These are phyloP conservation scores for Salvelinus alpinus DNA, from an alignment of 2,113 vertebrate genomes.

Conservation along the genomic window DNA sequence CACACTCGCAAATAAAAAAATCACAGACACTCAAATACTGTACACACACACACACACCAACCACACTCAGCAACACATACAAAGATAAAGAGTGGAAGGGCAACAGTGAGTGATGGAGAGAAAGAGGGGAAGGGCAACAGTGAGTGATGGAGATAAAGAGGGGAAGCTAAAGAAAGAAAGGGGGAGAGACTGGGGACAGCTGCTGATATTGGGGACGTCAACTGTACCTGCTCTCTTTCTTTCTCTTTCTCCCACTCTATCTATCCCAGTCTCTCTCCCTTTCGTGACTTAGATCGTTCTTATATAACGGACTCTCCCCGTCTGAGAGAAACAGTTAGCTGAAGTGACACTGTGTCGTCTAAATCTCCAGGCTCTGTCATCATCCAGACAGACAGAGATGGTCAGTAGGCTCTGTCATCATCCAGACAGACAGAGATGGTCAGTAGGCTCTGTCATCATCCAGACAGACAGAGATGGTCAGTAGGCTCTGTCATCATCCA, in stretches of 20 bases:
- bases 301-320: slow-evolving; percentile 49
- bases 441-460: slow-evolving; percentile 13
- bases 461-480: no score
- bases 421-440: no score
- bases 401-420: no score
- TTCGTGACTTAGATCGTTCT: slow-evolving; percentile 11
- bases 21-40: background rate
- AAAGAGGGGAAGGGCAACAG: background rate
- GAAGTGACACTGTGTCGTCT: slow-evolving; percentile 44
- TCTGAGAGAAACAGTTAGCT: slow-evolving; percentile 37
- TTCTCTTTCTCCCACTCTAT: background rate
- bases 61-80: background rate
- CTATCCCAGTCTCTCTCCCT: slow-evolving; percentile 1
- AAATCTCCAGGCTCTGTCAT: slow-evolving; percentile 32
- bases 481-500: slow-evolving; percentile 15
- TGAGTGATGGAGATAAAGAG: background rate
- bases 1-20: background rate
- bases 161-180: background rate
- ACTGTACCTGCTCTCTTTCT: background rate
- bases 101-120: background rate
- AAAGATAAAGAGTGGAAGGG: background rate
- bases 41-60: background rate
- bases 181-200: background rate
- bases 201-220: background rate
- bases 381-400: no score